Percentiles rank a stretch among this genome's conserved stretches.
phyloP scores from a whole-genome alignment of 1,140 invertebrate species.

The Zaprionus kolodkinae region DNA sequence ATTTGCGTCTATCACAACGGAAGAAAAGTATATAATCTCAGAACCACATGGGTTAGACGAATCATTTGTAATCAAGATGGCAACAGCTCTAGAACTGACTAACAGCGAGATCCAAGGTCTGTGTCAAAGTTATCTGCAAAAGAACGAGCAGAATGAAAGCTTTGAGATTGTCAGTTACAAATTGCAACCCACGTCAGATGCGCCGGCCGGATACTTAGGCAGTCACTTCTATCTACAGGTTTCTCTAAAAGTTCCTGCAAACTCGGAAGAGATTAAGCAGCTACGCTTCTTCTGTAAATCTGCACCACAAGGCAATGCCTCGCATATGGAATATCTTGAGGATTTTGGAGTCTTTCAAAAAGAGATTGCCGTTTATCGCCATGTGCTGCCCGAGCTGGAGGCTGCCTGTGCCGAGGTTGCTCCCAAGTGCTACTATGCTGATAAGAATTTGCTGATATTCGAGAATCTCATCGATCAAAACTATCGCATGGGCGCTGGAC shows the following conservation, averaged over 20 bases:
- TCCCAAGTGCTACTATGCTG: constrained; percentile 84
- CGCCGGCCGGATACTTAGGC: constrained; percentile 85
- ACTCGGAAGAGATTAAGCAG: constrained; percentile 38
- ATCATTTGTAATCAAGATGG: constrained; percentile 68
- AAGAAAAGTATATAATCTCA: constrained; percentile 44
- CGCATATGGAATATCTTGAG: constrained; percentile 83
- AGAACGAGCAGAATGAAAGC: constrained; percentile 55
- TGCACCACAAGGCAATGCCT: constrained; percentile 81
- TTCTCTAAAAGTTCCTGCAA: constrained; percentile 44
- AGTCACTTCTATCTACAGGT: constrained; percentile 83
- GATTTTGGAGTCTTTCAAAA: constrained; percentile 85
- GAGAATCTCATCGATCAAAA: constrained; percentile 84
- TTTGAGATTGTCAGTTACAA: constrained; percentile 70
- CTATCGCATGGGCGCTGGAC: constrained; percentile 78
- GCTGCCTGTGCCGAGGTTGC: constrained; percentile 62
- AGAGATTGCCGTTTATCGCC: constrained; percentile 84
- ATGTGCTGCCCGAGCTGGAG: constrained; percentile 80
- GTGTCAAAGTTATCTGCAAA: constrained; percentile 84
- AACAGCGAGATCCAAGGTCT: constrained; percentile 84
- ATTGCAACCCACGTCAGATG: constrained; percentile 62
- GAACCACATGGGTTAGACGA: not conserved
- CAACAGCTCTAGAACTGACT: constrained; percentile 85
- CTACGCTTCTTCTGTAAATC: constrained; percentile 85
- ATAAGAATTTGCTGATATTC: constrained; percentile 84
- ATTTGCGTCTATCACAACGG: constrained; percentile 6